Percentiles rank a stretch among this genome's conserved stretches.
Conservation (phyloP, 2,888 invertebrate genomes). For the Macrophya alboannulata region DNA sequence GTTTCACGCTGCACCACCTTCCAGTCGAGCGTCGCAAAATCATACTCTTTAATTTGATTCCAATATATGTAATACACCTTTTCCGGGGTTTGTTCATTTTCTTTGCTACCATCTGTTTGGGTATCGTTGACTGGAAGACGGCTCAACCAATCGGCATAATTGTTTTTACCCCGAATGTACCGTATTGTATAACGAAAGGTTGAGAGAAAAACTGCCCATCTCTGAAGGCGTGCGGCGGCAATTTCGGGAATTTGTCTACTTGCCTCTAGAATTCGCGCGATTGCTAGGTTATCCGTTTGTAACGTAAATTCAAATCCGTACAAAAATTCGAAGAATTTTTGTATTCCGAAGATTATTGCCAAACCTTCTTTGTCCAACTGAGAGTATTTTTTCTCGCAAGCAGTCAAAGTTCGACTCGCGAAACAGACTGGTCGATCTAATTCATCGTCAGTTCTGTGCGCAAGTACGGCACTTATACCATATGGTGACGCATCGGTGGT, state of each 20-base stretch:
- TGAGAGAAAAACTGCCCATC: conserved; percentile 26
- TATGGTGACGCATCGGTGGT: too few species aligned
- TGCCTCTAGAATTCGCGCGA: conserved; percentile 68
- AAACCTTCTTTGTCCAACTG: conserved; percentile 61
- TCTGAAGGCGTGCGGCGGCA: neutral
- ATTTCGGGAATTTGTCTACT: neutral
- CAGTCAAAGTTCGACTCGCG: conserved; percentile 49
- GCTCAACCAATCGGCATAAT: conserved; percentile 57
- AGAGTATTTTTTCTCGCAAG: conserved; percentile 55
- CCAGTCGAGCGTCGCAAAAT: conserved; percentile 57
- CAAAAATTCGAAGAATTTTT: conserved; percentile 60
- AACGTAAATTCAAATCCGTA: conserved; percentile 65
- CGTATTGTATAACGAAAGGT: neutral
- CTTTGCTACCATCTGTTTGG: too few species aligned
- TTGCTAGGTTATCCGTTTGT: conserved; percentile 73
- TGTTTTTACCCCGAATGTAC: conserved; percentile 27
- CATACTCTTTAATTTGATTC: conserved; percentile 38
- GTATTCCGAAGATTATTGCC: conserved; percentile 58
- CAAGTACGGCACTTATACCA: too few species aligned
- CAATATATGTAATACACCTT: conserved; percentile 30
- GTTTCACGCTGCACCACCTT: conserved; percentile 35
- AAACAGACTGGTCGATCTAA: conserved; percentile 57
- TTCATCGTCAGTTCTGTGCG: conserved; percentile 56
- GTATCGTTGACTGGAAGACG: conserved; percentile 2
- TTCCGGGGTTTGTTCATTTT: neutral